Conservation (phyloP, 2,888 invertebrate genomes). For the Ormia ochracea region DNA sequence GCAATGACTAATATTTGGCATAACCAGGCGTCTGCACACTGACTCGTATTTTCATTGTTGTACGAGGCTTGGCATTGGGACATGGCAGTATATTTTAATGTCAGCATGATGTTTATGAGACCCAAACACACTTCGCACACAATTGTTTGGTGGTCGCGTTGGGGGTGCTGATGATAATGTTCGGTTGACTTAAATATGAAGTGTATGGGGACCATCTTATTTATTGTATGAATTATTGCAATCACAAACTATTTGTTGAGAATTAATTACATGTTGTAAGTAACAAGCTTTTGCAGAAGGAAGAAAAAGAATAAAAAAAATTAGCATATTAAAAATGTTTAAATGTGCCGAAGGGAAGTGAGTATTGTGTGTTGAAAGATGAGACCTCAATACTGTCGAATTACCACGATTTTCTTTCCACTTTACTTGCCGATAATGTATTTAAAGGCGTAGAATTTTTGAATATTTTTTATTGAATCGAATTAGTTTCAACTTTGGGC, state of each 20-base stretch:
- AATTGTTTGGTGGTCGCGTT: conserved; percentile 27
- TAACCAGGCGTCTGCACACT: background rate
- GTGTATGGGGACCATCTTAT: conserved; percentile 28
- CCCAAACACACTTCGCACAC: background rate
- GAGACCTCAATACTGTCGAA: too few relatives aligned
- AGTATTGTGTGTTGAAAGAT: too few relatives aligned
- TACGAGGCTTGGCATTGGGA: conserved; percentile 51
- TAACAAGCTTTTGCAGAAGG: conserved; percentile 28
- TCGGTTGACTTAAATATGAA: background rate
- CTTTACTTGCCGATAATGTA: too few relatives aligned
- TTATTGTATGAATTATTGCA: conserved; percentile 42
- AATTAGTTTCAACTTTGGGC: too few relatives aligned
- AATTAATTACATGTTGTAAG: conserved; percentile 53
- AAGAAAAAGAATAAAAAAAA: background rate
- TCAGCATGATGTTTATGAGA: conserved; percentile 44
- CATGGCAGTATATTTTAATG: conserved; percentile 51
- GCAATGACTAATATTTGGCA: conserved; percentile 6
- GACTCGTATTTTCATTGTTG: background rate
- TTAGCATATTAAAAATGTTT: too few relatives aligned
- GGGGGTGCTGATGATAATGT: background rate
- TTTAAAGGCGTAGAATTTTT: too few relatives aligned
- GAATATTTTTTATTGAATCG: too few relatives aligned
- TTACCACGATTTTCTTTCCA: too few relatives aligned
- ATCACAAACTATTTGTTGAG: conserved; percentile 44
- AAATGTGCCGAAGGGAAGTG: too few relatives aligned